These are phyloP conservation scores for Porites lobata DNA, from an alignment of 92 coral and sea anemone species.

Conservation along the genomic window DNA sequence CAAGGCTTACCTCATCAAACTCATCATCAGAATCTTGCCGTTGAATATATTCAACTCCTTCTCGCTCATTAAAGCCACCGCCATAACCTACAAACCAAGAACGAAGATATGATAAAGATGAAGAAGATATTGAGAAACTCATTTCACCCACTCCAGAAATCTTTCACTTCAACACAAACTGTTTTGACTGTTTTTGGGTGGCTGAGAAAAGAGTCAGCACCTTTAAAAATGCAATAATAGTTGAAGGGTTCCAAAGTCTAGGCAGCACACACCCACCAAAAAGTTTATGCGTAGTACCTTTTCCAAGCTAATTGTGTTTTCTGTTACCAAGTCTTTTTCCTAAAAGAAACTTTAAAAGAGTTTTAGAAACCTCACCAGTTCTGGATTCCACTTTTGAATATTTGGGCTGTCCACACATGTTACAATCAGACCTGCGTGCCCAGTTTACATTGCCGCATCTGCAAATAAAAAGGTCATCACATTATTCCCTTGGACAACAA, in stretches of 20 bases:
- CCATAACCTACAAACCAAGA: conserved; percentile 78
- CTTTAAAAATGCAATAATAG: no score
- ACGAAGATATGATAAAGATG: neutral
- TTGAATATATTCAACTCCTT: conserved; percentile 87
- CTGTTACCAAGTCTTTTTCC: neutral
- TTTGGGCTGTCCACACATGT: conserved; percentile 95
- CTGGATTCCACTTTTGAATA: conserved; percentile 90
- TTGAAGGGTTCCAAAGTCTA: no score
- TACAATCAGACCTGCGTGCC: conserved; percentile 95
- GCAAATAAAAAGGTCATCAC: neutral
- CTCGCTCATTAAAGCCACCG: conserved; percentile 98
- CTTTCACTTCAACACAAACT: no score
- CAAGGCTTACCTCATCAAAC: conserved; percentile 85
- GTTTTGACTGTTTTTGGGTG: no score
- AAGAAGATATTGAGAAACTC: no score
- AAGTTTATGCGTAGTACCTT: no score
- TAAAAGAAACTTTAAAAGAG: neutral
- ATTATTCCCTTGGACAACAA: no score
- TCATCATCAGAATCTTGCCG: conserved; percentile 93
- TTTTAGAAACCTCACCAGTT: conserved; percentile 70
- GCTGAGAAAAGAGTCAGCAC: no score
- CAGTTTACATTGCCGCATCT: conserved; percentile 99
- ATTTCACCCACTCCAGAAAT: no score
- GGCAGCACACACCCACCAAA: no score
- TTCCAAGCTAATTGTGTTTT: no score